Conservation (phyloP, 2,113 vertebrate genomes). For the Antechinus flavipes region DNA sequence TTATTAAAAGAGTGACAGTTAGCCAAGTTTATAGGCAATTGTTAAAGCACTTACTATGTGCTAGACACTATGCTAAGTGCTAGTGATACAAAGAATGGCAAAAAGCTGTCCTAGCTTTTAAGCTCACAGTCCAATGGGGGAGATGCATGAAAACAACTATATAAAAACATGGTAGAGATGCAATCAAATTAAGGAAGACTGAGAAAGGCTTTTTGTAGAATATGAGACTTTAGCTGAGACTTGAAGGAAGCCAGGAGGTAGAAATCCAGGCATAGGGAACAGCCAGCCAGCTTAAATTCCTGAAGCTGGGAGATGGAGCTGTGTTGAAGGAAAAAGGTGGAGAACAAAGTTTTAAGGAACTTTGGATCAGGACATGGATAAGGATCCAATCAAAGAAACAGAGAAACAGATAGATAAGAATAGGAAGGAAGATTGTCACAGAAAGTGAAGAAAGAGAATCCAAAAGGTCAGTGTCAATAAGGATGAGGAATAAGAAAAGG, state of each 20-base stretch:
- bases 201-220: not conserved
- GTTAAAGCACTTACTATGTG: no score
- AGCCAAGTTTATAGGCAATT: no score
- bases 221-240: not conserved
- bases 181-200: not conserved
- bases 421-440: not conserved
- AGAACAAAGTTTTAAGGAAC: not conserved
- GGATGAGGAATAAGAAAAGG: no score
- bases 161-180: no score
- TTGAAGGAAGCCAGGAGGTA: not conserved
- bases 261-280: not conserved
- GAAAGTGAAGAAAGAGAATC: not conserved
- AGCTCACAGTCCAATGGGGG: no score
- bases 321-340: not conserved
- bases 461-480: no score
- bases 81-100: no score
- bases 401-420: not conserved
- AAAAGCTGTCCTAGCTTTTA: no score
- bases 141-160: no score
- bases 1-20: no score
- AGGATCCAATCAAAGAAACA: not conserved
- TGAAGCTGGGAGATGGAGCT: not conserved
- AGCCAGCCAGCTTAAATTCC: not conserved
- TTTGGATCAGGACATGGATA: not conserved
- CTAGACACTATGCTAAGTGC: no score